Conservation (phyloP, 2,797 vertebrate species). For the Falco columbarius region DNA sequence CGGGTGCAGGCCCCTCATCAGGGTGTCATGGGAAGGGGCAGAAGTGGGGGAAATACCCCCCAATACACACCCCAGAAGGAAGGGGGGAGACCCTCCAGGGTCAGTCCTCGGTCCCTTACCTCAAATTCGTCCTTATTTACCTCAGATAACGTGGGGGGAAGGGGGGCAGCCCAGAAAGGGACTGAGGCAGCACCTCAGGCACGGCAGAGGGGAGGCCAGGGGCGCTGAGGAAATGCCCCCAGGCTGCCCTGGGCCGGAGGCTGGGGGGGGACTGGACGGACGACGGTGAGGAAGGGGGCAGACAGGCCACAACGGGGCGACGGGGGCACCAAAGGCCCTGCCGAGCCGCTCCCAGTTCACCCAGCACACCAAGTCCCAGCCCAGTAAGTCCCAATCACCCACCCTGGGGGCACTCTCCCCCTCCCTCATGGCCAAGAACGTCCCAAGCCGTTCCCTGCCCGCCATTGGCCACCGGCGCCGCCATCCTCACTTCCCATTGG, state of each 20-base stretch:
- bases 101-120: background rate
- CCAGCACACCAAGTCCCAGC: background rate
- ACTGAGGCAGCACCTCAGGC: background rate
- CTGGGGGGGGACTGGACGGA: no score
- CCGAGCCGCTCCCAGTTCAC: background rate
- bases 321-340: no score
- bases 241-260: background rate
- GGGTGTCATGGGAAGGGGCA: no score
- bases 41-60: background rate
- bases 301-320: background rate
- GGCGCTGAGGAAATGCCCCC: background rate
- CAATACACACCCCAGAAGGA: background rate
- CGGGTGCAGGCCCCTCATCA: rapidly evolving
- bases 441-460: background rate
- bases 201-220: background rate
- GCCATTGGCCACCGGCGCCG: background rate
- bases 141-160: background rate
- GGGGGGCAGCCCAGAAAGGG: no score
- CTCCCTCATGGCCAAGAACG: background rate
- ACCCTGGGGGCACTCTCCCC: background rate
- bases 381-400: background rate
- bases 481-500: background rate
- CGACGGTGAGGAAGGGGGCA: no score
- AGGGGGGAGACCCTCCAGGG: no score
- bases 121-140: background rate